A percentile compares a stretch with the other conserved stretches of the same genome.
These are phyloP conservation scores for Geotrupes spiniger DNA, from an alignment of 2,888 invertebrate genomes.

Conservation along the genomic window DNA sequence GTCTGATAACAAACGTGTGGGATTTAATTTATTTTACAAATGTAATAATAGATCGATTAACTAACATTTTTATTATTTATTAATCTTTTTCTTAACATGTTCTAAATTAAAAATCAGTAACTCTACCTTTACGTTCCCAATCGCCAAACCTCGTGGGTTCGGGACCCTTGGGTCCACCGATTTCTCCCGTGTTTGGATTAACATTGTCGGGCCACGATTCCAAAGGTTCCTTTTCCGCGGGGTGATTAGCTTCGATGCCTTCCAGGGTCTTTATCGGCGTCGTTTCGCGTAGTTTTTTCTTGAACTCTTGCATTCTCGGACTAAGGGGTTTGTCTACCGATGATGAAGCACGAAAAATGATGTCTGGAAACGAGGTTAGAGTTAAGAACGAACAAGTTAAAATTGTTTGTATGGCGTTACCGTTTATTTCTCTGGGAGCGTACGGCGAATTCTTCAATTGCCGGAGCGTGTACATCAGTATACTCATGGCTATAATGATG, in stretches of 20 bases:
- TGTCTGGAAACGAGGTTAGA: conserved; percentile 15
- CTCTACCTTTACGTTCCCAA: conserved; percentile 98
- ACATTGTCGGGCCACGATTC: conserved; percentile 80
- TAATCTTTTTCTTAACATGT: no score
- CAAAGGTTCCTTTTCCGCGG: conserved; percentile 79
- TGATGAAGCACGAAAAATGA: conserved; percentile 26
- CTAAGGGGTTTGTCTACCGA: conserved; percentile 46
- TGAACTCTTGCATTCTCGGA: conserved; percentile 64
- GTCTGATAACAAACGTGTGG: no score
- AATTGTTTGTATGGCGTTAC: conserved; percentile 21
- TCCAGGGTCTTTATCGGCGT: conserved; percentile 72
- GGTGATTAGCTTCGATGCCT: conserved; percentile 68
- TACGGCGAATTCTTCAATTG: conserved; percentile 37
- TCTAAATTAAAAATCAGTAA: conserved; percentile 78
- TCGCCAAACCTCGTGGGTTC: conserved; percentile 99
- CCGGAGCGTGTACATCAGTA: conserved; percentile 44
- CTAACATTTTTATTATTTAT: no score
- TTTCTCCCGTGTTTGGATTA: conserved; percentile 92
- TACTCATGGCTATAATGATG: conserved; percentile 38
- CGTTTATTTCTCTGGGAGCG: conserved; percentile 29
- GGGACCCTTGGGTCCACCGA: conserved; percentile 93
- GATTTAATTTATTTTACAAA: no score
- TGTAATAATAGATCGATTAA: no score
- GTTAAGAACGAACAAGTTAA: no score
- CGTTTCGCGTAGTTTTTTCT: conserved; percentile 67